Conservation (phyloP, 2,888 invertebrate genomes). For the Oasisia sp. region DNA sequence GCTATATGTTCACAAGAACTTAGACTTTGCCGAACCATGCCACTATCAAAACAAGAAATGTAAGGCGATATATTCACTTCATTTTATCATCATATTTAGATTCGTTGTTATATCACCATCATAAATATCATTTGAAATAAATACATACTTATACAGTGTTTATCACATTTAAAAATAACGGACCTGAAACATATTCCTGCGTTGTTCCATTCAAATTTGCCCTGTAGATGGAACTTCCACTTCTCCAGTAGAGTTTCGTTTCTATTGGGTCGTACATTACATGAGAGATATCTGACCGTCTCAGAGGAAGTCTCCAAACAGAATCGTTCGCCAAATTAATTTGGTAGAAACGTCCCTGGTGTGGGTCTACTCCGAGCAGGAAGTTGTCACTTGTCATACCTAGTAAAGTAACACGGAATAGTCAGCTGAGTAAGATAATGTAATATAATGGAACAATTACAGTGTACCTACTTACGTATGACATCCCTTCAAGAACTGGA, state of each 20-base stretch:
- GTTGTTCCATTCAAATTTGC: not conserved
- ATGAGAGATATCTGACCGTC: not conserved
- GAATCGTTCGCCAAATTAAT: not conserved
- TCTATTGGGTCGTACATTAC: not conserved
- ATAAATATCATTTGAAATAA: not conserved
- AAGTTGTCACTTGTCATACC: not conserved
- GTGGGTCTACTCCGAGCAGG: not conserved
- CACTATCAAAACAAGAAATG: no score
- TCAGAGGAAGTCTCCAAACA: not conserved
- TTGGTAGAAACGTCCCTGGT: not conserved
- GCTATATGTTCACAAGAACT: no score
- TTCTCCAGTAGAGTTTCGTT: not conserved
- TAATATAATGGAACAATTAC: not conserved
- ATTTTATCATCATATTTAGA: not conserved
- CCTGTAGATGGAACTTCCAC: not conserved
- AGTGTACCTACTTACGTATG: not conserved
- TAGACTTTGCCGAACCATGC: no score
- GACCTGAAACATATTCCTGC: not conserved
- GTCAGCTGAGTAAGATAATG: not conserved
- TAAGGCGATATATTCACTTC: no score
- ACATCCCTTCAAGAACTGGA: not conserved
- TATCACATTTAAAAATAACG: not conserved
- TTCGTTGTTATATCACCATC: not conserved
- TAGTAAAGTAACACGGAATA: not conserved
- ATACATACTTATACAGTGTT: not conserved